Percentiles rank a stretch among this genome's conserved stretches.
phyloP scores from a whole-genome alignment of 2,888 invertebrate genomes.

The Volucella inflata region DNA sequence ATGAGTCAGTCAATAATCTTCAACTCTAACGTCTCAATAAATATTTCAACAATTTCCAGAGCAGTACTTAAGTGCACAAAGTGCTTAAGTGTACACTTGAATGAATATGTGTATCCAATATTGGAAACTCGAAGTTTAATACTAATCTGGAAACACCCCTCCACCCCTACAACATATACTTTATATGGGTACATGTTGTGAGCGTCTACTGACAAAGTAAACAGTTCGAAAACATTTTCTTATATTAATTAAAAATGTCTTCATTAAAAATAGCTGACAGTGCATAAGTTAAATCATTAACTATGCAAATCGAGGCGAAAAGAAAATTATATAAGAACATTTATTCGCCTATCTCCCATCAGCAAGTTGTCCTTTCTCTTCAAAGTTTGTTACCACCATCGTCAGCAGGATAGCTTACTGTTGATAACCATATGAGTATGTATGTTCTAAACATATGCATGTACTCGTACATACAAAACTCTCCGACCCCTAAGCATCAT shows the following conservation, averaged over 20 bases:
- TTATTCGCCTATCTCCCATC: conserved; percentile 63
- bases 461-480: too few relatives aligned
- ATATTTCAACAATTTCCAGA: conserved; percentile 38
- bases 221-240: conserved; percentile 38
- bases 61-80: background rate
- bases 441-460: too few relatives aligned
- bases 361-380: conserved; percentile 8
- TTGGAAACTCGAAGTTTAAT: background rate
- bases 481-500: background rate
- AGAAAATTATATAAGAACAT: conserved; percentile 66
- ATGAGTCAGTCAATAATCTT: background rate
- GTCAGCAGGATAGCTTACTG: background rate
- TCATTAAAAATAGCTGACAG: conserved; percentile 60
- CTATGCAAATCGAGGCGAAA: conserved; percentile 67
- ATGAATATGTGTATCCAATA: conserved; percentile 2
- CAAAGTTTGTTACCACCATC: conserved; percentile 53
- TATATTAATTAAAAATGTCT: conserved; percentile 56
- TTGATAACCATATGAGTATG: too few relatives aligned
- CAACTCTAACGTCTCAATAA: conserved; percentile 15
- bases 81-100: background rate
- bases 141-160: background rate
- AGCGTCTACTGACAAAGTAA: background rate
- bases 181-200: background rate
- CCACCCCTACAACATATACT: too few relatives aligned
- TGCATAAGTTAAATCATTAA: conserved; percentile 60